Evolutionary conservation across 2,797 vertebrate species (phyloP).

Genomic region (Trematomus bernacchii): DNA sequence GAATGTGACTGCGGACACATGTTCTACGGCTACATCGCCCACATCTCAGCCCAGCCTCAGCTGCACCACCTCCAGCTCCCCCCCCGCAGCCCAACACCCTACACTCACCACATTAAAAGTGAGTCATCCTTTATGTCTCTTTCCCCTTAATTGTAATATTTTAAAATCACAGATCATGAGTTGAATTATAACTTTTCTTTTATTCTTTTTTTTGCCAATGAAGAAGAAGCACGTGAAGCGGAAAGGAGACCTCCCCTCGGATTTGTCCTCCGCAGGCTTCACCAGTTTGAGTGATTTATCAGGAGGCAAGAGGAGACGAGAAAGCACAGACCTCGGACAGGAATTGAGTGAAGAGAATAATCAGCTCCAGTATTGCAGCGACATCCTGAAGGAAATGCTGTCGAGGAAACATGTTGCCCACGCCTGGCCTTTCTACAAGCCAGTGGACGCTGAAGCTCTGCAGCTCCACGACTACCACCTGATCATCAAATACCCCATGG

Average conservation of each 20-base stretch:
- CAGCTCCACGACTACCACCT: slow-evolving; percentile 96
- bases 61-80: slow-evolving; percentile 84
- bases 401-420: slow-evolving; percentile 93
- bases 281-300: slow-evolving; percentile 84
- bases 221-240: slow-evolving; percentile 91
- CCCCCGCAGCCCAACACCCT: slow-evolving; percentile 84
- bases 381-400: slow-evolving; percentile 95
- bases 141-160: background rate
- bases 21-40: slow-evolving; percentile 81
- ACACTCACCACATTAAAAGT: slow-evolving; percentile 89
- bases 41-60: slow-evolving; percentile 86
- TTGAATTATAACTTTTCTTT: background rate
- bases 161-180: background rate
- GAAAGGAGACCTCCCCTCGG: slow-evolving; percentile 88
- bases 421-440: slow-evolving; percentile 98
- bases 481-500: slow-evolving; percentile 99
- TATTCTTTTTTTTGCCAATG: slow-evolving; percentile 8
- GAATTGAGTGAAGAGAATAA: slow-evolving; percentile 70
- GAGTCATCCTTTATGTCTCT: slow-evolving; percentile 57
- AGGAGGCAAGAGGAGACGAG: slow-evolving; percentile 86
- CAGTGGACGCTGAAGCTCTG: slow-evolving; percentile 92
- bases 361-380: slow-evolving; percentile 91
- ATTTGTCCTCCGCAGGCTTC: slow-evolving; percentile 87
- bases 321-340: slow-evolving; percentile 83
- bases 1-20: slow-evolving; percentile 15